These are phyloP conservation scores for Dasysyrphus albostriatus DNA, from an alignment of 2,888 invertebrate species.

Conservation along the genomic window DNA sequence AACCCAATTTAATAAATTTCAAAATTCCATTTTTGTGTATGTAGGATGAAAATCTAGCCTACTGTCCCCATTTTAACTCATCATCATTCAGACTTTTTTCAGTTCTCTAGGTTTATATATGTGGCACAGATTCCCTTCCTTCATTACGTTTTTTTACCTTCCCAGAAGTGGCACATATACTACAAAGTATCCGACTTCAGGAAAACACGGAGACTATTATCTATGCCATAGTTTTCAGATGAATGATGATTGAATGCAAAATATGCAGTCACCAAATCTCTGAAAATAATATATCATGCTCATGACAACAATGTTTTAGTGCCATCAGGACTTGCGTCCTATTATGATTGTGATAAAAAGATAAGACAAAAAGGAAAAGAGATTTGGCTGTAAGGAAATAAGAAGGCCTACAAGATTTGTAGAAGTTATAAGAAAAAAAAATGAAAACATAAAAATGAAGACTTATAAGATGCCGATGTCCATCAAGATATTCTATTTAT, in stretches of 20 bases:
- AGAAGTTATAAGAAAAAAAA: neutral
- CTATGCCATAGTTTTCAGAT: slow-evolving; percentile 7
- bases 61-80: neutral
- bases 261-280: slow-evolving; percentile 25
- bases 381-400: neutral
- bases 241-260: slow-evolving; percentile 32
- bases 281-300: slow-evolving; percentile 30
- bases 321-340: slow-evolving; percentile 10
- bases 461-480: neutral
- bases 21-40: neutral
- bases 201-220: slow-evolving; percentile 3
- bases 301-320: slow-evolving; percentile 19
- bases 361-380: slow-evolving; percentile 11
- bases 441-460: neutral
- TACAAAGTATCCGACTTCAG: slow-evolving; percentile 6
- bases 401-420: neutral
- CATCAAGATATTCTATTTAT: neutral
- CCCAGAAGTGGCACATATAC: neutral
- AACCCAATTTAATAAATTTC: neutral
- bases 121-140: neutral
- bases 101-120: neutral
- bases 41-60: neutral
- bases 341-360: slow-evolving; percentile 15
- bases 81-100: neutral
- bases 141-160: neutral